Conservation (phyloP, 1,140 invertebrate genomes). For the Ceratitis capitata region DNA sequence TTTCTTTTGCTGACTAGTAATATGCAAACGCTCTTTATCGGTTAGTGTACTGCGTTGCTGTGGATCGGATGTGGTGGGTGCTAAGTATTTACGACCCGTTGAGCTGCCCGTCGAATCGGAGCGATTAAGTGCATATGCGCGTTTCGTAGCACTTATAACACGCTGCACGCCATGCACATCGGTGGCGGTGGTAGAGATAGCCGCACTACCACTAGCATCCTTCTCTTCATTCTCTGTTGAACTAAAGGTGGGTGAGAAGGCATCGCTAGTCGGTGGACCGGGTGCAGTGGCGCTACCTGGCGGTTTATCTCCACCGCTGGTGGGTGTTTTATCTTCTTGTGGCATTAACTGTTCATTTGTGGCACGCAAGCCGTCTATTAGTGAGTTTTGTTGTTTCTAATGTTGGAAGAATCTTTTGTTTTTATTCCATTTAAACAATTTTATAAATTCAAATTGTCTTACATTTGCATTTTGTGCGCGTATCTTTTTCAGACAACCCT, state of each 20-base stretch:
- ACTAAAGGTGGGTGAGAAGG: slow-evolving; percentile 61
- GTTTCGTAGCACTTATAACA: slow-evolving; percentile 55
- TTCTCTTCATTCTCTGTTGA: slow-evolving; percentile 62
- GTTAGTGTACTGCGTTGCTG: slow-evolving; percentile 69
- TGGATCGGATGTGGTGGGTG: slow-evolving; percentile 88
- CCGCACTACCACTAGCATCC: slow-evolving; percentile 51
- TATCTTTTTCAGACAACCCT: slow-evolving; percentile 92
- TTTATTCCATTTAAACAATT: background rate
- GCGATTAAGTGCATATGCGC: slow-evolving; percentile 69
- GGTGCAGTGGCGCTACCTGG: slow-evolving; percentile 56
- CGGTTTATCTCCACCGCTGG: slow-evolving; percentile 50
- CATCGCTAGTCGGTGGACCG: slow-evolving; percentile 59
- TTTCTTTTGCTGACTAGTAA: slow-evolving; percentile 59
- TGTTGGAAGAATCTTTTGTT: slow-evolving; percentile 41
- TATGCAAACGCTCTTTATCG: slow-evolving; percentile 71
- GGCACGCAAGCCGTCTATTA: slow-evolving; percentile 88
- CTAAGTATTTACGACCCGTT: slow-evolving; percentile 84
- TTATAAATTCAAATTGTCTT: slow-evolving; percentile 41
- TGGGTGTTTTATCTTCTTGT: slow-evolving; percentile 69
- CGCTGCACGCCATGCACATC: slow-evolving; percentile 34
- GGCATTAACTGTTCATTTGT: slow-evolving; percentile 81
- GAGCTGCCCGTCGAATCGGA: slow-evolving; percentile 84
- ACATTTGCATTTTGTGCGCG: slow-evolving; percentile 79
- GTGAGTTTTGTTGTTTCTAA: slow-evolving; percentile 91
- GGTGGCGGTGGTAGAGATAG: slow-evolving; percentile 29